Base-by-base conservation (phyloP, 2,113 vertebrate genomes). In the Cochlearius cochlearius region DNA sequence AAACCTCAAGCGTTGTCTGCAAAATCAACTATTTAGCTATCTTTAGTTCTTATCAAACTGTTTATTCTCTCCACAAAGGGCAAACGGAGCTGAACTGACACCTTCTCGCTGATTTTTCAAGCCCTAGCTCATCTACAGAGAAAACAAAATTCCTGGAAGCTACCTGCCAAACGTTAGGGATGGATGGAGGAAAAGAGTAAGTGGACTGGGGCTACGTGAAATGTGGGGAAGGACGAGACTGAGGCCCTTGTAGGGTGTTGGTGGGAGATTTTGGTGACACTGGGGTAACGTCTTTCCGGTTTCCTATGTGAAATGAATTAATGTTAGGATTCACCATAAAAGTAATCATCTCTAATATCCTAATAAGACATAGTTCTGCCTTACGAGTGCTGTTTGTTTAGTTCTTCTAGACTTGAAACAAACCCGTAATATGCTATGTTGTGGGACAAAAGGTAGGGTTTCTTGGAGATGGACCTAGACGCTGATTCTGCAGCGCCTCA, bases 371-470 rank as follows among this genome's bases (percentile, higher is more conserved):
- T 34, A 4, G 13, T 72, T 47, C 21, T 43, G 11, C 39, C 21
- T 67, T 17, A 41, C 2, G 7, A 87, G 11, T 4, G 11, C 55
- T 71, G 9, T 34, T 73, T 47, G 14, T 63, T 85, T 53, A 38
- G 19, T n/a, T 68, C 30, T 85, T 49, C 19, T 56, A 26, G 38
- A 16, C 13, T 38, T 36, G 41, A 50, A 80, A 43, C 29, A 59
- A 75, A 39, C 34, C 19, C 8, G 1, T n/a, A 27, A 6, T 13
- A 9, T 12, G 11, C 19, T 23, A 4, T 0, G 0, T 0, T 26
- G 23, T 84, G 45, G 23, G 50, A 34, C n/a, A 62, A 64, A 47
- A 26, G 29, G 27, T 29, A 27, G 23, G 2, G 12, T 66, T 77
- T 58, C 43, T 38, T 72, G 56, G 58, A 50, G 75, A 13, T 29